These are phyloP conservation scores for Halocynthia roretzi DNA, from an alignment of 23 tunicate genomes.

Conservation along the genomic window DNA sequence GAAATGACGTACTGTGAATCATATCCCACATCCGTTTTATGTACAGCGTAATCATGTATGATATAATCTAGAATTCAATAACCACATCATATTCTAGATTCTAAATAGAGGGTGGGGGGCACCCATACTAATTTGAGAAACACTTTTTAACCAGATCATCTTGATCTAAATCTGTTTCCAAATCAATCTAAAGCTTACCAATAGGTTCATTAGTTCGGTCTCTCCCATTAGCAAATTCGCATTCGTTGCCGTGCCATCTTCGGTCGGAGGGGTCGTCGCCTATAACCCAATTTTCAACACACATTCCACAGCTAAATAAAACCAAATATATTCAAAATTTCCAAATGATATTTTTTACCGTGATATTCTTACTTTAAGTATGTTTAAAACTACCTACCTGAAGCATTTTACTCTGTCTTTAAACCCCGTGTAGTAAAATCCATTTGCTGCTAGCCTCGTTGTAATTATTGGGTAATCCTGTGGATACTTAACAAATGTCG, in stretches of 20 bases:
- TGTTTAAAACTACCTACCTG: constrained; percentile 1
- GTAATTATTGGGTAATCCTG: background rate
- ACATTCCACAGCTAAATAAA: constrained; percentile 22
- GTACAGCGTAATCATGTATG: too few species aligned
- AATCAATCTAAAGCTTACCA: too few species aligned
- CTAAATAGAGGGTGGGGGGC: too few species aligned
- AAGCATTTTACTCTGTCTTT: constrained; percentile 50
- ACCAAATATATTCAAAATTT: background rate
- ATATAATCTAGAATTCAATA: too few species aligned
- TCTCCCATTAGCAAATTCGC: constrained; percentile 35
- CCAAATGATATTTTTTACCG: too few species aligned
- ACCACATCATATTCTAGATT: too few species aligned
- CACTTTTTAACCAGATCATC: too few species aligned
- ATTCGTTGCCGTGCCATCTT: constrained; percentile 28
- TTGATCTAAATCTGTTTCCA: too few species aligned
- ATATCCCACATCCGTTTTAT: too few species aligned
- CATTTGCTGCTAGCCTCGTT: constrained; percentile 16
- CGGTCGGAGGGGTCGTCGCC: constrained; percentile 23
- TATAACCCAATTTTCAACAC: constrained; percentile 20
- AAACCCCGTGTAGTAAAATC: constrained; percentile 43
- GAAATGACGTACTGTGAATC: too few species aligned
- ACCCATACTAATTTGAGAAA: too few species aligned
- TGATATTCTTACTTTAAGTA: too few species aligned
- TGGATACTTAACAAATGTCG: background rate
- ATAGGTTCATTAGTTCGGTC: constrained; percentile 30